These are phyloP conservation scores for Congeria kusceri DNA, from an alignment of 2,888 invertebrate species.

Conservation along the genomic window DNA sequence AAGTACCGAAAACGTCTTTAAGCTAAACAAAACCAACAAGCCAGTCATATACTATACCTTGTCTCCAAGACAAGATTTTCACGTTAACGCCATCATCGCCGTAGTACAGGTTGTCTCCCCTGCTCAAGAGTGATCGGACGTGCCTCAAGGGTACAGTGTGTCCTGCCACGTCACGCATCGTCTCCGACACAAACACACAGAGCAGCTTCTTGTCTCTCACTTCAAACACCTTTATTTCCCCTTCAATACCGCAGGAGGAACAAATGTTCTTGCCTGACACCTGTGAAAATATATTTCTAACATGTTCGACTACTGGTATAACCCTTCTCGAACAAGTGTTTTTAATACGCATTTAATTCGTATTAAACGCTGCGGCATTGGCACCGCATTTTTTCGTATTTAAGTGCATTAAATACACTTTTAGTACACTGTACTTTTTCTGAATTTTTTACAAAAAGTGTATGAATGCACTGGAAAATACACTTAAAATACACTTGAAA, in stretches of 20 bases:
- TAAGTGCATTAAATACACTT: no score
- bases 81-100: constrained; percentile 83
- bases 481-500: no score
- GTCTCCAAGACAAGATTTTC: constrained; percentile 81
- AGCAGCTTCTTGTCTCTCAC: constrained; percentile 67
- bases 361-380: no score
- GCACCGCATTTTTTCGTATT: no score
- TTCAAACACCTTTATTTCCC: constrained; percentile 78
- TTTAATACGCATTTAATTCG: no score
- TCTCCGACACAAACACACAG: constrained; percentile 79
- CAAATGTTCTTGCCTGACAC: constrained; percentile 58
- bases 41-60: constrained; percentile 72
- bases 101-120: constrained; percentile 68
- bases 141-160: constrained; percentile 57
- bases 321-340: no score
- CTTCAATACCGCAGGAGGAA: constrained; percentile 67
- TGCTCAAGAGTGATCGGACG: constrained; percentile 70
- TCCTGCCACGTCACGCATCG: constrained; percentile 66
- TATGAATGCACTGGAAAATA: no score
- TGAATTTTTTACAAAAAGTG: no score
- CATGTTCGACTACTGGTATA: no score
- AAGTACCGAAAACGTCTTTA: no score
- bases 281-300: constrained; percentile 67
- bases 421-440: no score
- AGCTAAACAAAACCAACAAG: no score